A percentile compares a stretch with the other conserved stretches of the same genome.
Conservation (phyloP, 2,797 vertebrate species). For the Gadopsis bispinosus region DNA sequence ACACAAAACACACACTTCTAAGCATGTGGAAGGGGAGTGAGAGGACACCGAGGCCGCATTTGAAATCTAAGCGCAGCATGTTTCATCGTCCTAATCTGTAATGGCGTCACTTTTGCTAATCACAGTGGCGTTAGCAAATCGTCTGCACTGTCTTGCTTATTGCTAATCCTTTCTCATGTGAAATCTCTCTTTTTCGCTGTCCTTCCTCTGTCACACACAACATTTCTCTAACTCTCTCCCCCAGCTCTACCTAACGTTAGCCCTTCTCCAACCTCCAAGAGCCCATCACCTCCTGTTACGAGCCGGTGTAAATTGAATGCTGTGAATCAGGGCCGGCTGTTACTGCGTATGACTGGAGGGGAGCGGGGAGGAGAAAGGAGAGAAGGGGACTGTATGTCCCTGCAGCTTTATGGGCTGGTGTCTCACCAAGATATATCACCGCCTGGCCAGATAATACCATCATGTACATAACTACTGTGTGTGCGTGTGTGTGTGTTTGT, state of each 20-base stretch:
- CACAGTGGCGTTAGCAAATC: slow-evolving; percentile 38
- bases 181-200: slow-evolving; percentile 42
- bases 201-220: neutral
- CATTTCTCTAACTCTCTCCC: neutral
- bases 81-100: slow-evolving; percentile 69
- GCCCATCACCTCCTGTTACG: slow-evolving; percentile 78
- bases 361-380: slow-evolving; percentile 53
- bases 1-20: slow-evolving; percentile 13
- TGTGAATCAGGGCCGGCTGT: slow-evolving; percentile 80
- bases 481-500: slow-evolving; percentile 35
- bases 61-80: slow-evolving; percentile 46
- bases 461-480: slow-evolving; percentile 76
- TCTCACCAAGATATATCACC: slow-evolving; percentile 77
- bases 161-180: slow-evolving; percentile 58
- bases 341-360: slow-evolving; percentile 74
- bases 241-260: slow-evolving; percentile 28
- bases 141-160: slow-evolving; percentile 31
- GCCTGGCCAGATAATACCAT: slow-evolving; percentile 76
- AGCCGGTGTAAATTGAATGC: slow-evolving; percentile 82
- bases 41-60: slow-evolving; percentile 49
- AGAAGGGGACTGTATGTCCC: slow-evolving; percentile 74
- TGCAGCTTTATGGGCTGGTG: slow-evolving; percentile 76
- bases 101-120: slow-evolving; percentile 63
- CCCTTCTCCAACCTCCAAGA: slow-evolving; percentile 62
- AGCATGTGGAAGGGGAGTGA: slow-evolving; percentile 8